Evolutionary conservation across 2,113 vertebrate species (phyloP), one percentile per base, ranked within the genome.

Genomic region (Uropsilus gracilis): DNA sequence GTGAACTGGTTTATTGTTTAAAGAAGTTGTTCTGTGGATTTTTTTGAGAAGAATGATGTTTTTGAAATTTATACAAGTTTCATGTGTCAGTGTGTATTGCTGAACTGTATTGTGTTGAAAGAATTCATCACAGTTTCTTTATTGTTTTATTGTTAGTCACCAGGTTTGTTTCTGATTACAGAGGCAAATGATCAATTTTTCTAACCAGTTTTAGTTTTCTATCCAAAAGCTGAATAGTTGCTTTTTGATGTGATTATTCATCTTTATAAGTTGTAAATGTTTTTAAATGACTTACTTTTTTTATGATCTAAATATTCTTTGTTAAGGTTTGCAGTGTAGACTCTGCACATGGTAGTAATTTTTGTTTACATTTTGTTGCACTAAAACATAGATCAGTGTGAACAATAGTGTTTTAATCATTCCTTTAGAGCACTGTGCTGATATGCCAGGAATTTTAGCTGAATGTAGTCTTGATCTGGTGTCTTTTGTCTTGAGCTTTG

Each of bases 401-500:
- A 68, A 75, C 22, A 55, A 39, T 57, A 32, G 50, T 76, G 18
- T 80, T 92, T 93, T 90, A 61, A 55, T 87, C 37, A 75, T 73
- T 86, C 12, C 10, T 0, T 61, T 83, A 81, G 72, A 85, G 14
- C 61, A 80, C 48, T 68, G 24, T 44, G 46, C 48, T 87, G 9
- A 63, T 78, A 66, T 22, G 34, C 85, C 24, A 24, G 39, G 50
- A n/a, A 13, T 80, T 84, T 86, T 68, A 81, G 28, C 22, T 83
- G 39, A 59, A 24, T 63, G 53, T 26, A 69, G 81, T 57, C 61
- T 75, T 89, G 13, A 42, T 82, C 44, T 39, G 59, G 39, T 78
- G 83, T 9, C 28, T 28, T 95, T 68, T 91, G 37, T 78, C 28
- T n/a, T 83, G 32, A 87, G 44, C 32, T 44, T 68, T 93, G 77